A percentile compares a stretch with the other conserved stretches of the same genome.
Conservation (phyloP, 2,113 vertebrate species). For the Andinoacara biseriatus region DNA sequence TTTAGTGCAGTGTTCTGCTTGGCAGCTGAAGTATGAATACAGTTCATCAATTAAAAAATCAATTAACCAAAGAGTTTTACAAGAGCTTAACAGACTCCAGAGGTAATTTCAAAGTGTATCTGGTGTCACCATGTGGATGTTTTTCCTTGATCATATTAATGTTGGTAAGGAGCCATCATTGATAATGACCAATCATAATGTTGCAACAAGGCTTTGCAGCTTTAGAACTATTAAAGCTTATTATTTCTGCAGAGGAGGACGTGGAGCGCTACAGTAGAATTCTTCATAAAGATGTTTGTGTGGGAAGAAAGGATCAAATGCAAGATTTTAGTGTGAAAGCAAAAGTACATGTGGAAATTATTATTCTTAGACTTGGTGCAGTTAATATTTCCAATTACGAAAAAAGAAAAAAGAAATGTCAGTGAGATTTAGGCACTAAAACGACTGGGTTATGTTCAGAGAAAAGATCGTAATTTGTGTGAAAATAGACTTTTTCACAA, state of each 20-base stretch:
- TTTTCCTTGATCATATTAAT: neutral
- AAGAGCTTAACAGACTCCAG: neutral
- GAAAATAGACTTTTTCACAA: too few species aligned
- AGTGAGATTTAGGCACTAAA: neutral
- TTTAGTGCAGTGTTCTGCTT: neutral
- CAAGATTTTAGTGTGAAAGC: neutral
- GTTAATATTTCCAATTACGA: too few species aligned
- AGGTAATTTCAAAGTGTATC: neutral
- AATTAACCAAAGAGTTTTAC: neutral
- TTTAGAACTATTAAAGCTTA: too few species aligned
- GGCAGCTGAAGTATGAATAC: neutral
- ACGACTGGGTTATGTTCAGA: neutral
- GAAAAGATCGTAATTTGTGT: neutral
- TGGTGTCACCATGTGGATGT: fast-evolving
- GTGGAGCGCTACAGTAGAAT: neutral
- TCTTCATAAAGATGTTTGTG: fast-evolving
- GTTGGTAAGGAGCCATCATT: fast-evolving
- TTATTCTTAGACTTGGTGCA: too few species aligned
- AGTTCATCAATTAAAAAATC: neutral
- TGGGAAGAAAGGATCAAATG: neutral
- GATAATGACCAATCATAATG: neutral
- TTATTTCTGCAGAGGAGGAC: neutral
- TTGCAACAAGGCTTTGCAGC: neutral
- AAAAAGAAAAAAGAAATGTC: neutral
- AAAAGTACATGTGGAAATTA: too few species aligned